Base-by-base conservation (phyloP, 2,113 vertebrate genomes). In the Penelope pileata region DNA sequence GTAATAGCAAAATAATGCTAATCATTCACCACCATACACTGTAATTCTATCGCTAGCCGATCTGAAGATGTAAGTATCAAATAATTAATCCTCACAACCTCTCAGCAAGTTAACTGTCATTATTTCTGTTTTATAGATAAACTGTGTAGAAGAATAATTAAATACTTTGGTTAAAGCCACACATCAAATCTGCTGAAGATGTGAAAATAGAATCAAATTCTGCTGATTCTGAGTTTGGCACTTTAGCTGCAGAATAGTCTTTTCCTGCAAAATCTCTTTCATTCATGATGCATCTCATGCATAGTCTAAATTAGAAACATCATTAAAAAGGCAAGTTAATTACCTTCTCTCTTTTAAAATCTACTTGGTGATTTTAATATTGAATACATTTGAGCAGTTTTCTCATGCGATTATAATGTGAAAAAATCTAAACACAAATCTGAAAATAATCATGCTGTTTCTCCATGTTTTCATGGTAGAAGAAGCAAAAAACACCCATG, bases 271-370 rank as follows among this genome's bases (percentile, higher is more conserved):
- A 50, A 30, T 62, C 63, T 89, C 32, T 83, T 47, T 84, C 40
- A 60, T 29, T 84, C 56, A 22, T 63, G 58, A 75, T 51, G 74
- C 19, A 24, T 84, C 32, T 87, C 69, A 68, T 72, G 43, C 66
- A 72, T 47, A 73, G 40, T 76, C 73, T 76, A 90, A 95, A 89
- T 93, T 85, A 91, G 70, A 54, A 95, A 22, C 47, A 63, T 81
- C 83, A 47, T 91, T 95, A 95, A 90, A 59, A 88, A 92, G 29
- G 23, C 34, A 92, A 83, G 81, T 83, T 91, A 95, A 94, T 89
- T 84, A 85, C 43, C 26, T 94, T 84, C 69, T 84, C 34, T 72
- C 48, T 58, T 90, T 91, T 82, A 42, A 82, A 86, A 94, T 83
- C 23, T 82, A 82, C 82, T 87, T 77, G 19, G 40, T 87, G 40